Evolutionary conservation across 2,888 invertebrate species (phyloP), one percentile per base, ranked within the genome.

Genomic region (Mongoloraphidia duomilia): DNA sequence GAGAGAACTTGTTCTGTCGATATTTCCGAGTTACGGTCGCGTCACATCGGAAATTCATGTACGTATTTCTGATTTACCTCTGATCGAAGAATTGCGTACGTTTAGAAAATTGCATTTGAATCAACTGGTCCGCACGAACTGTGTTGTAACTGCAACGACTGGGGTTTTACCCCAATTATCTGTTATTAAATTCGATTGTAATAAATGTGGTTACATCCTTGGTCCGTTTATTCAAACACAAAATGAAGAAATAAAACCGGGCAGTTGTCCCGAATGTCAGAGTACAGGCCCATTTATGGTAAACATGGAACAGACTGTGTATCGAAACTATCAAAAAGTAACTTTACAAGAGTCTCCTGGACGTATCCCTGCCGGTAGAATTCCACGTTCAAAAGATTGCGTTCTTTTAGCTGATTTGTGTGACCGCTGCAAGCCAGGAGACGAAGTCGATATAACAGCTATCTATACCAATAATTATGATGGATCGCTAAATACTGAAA

Each of bases 301-400:
- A 64, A 99, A 98, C 65, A 96, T 97, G 92, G 97, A 97, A 64
- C 85, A 96, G 83, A 99, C 98, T 0, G 69, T 98, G 8, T 98
- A 97, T 67, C 82, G 96, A 47, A 99, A 99, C 71, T 99, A 97
- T 64, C 98, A 98, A 69, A 89, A 95, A 62, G 82, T 98, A 38
- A 96, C 95, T 0, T 76, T 99, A 54, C 98, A 99, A 72, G 98
- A 98, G 71, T 93, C 94, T 3, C 98, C 98, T 0, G 95, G 97
- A 0, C 84, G 93, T 57, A 93, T 99, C 48, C 94, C 96, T 0
- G 95, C 98, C 1, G 98, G 98, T 9, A 80, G 98, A 37, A 85
- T 99, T 50, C 98, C 98, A 0, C 79, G 98, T 8, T 94, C 95
- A 49, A 99, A 99, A 68, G 97, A 99, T 63, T 91, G 92, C 60